A percentile compares a stretch with the other conserved stretches of the same genome.
These are phyloP conservation scores for Eucidaris tribuloides DNA, from an alignment of 35 echinoderm and acorn worm genomes.

Conservation along the genomic window DNA sequence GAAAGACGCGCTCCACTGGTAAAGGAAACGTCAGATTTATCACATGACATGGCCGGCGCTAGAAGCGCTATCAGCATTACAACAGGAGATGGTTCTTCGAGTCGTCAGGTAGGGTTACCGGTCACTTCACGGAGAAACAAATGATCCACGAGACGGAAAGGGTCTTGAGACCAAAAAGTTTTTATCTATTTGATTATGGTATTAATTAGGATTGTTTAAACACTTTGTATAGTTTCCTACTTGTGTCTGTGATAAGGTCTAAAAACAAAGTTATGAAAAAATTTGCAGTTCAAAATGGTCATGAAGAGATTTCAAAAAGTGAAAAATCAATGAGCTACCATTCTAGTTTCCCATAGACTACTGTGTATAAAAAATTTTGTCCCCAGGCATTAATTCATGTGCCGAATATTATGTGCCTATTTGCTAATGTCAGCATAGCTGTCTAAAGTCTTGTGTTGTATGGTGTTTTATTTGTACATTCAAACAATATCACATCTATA, in stretches of 20 bases:
- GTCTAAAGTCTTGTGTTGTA: too few species aligned
- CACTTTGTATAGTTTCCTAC: not conserved
- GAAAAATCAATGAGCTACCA: too few species aligned
- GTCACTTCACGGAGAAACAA: not conserved
- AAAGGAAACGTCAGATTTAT: constrained; percentile 48
- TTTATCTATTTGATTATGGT: not conserved
- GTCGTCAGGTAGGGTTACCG: constrained; percentile 65
- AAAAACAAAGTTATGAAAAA: too few species aligned
- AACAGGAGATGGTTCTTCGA: constrained; percentile 70
- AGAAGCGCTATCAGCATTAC: constrained; percentile 68
- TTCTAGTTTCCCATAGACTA: too few species aligned
- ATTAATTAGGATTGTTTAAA: not conserved
- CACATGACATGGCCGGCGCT: constrained; percentile 71
- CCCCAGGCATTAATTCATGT: too few species aligned
- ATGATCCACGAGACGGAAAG: not conserved
- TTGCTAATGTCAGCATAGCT: too few species aligned
- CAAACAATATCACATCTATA: not conserved
- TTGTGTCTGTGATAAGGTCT: too few species aligned
- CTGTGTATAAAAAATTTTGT: too few species aligned
- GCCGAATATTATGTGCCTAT: too few species aligned
- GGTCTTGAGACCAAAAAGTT: not conserved
- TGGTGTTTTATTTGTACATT: too few species aligned
- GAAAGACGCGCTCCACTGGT: constrained; percentile 38
- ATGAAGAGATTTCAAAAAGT: too few species aligned
- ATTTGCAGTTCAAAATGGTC: too few species aligned